Base-by-base conservation (phyloP, 1,140 invertebrate species). In the Drosophila tsacasi region DNA sequence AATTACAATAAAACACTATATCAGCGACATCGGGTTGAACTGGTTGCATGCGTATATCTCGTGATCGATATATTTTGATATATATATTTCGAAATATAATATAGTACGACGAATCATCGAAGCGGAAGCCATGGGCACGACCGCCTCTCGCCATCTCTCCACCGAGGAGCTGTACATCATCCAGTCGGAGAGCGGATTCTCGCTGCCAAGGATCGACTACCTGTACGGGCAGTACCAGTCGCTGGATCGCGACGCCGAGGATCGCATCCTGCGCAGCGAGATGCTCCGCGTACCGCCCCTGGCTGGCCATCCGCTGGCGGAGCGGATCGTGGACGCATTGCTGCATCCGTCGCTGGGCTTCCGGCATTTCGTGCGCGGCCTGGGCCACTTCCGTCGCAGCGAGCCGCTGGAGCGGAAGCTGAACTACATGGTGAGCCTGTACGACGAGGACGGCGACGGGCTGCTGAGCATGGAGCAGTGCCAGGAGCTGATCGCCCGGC, bases 391-490 rank as follows among this genome's bases (percentile, higher is more conserved):
- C 19, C 79, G 71, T n/a, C 60, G 63, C 42, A 37, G n/a, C 10
- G 55, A 44, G 5, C 44, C 64, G 13, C 60, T 69, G 23, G 63
- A 76, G 23, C 71, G 60, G 8, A 81, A 81, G 32, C 27, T 81
- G 3, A 35, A 37, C 19, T 32, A 57, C 15, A 47, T 75, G 44
- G 39, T 81, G 5, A 35, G 42, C 7, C 73, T 81, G 32, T 81
- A 57, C 55, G 79, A 81, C 39, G 44, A 44, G n/a, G 71, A 81
- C 10, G 78, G 47, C n/a, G 78, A 81, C 23, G 79, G 78, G 3
- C n/a, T 55, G 37, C 32, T 81, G 12, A 76, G 69, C 19, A 21
- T 44, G 21, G 71, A 76, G 3, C 59, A 81, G 55, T 76, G 79
- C 60, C 47, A 64, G 10, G 72, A 62, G 40, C 59, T 81, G 25